These are phyloP conservation scores for Nyctalus aviator DNA, from an alignment of 2,797 vertebrate species.

Conservation along the genomic window DNA sequence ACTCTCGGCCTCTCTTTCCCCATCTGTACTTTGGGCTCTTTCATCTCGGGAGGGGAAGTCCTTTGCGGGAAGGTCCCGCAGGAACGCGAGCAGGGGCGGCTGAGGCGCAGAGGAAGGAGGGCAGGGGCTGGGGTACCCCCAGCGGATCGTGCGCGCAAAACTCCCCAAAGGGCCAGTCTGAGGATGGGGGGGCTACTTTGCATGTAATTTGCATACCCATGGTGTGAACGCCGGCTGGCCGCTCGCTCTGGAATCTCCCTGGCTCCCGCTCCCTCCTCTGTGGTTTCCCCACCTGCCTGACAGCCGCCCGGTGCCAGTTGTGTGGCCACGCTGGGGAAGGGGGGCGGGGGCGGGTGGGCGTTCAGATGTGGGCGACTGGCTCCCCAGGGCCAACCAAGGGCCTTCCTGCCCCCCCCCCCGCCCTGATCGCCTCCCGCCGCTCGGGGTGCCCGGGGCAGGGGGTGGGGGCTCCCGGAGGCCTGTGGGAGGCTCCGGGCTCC, in stretches of 20 bases:
- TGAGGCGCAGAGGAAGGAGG: neutral
- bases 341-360: neutral
- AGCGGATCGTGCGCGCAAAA: rapidly evolving
- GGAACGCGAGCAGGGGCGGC: neutral
- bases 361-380: constrained; percentile 58
- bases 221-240: constrained; percentile 54
- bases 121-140: neutral
- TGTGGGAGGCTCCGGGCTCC: constrained; percentile 29
- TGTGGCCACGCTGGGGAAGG: constrained; percentile 64
- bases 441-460: neutral
- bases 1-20: constrained; percentile 68
- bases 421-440: neutral
- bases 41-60: constrained; percentile 73
- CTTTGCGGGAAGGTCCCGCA: constrained; percentile 52
- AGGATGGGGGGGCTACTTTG: neutral
- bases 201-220: constrained; percentile 72
- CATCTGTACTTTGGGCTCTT: constrained; percentile 75
- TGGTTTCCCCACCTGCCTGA: constrained; percentile 76
- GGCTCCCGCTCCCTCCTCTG: constrained; percentile 65
- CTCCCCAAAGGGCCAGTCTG: neutral
- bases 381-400: neutral
- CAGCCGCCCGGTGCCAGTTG: constrained; percentile 64
- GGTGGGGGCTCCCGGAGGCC: neutral
- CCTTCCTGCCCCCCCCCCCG: neutral
- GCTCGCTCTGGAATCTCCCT: constrained; percentile 76